These are phyloP conservation scores for Meganola albula DNA, from an alignment of 2,888 invertebrate genomes.

Conservation along the genomic window DNA sequence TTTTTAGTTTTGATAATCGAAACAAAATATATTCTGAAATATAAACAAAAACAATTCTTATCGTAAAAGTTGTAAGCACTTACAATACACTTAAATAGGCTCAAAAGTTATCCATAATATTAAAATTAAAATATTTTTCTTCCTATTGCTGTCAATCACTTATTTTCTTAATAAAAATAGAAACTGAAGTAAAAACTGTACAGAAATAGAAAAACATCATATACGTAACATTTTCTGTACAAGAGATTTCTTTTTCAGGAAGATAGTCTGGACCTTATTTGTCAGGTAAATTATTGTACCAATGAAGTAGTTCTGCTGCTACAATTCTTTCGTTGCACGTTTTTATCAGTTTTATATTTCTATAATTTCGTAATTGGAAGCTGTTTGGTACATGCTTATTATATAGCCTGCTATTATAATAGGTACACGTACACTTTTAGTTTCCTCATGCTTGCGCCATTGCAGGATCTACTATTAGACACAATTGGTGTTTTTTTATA, in stretches of 20 bases:
- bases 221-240: not conserved
- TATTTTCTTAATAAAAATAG: not conserved
- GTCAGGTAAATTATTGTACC: slow-evolving; percentile 5
- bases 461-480: not conserved
- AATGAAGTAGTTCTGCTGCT: slow-evolving; percentile 5
- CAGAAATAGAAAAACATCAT: not conserved
- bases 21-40: not conserved
- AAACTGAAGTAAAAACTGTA: not conserved
- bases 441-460: not conserved
- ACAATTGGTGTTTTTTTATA: not conserved
- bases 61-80: not conserved
- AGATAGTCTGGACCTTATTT: slow-evolving; percentile 5
- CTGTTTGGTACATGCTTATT: not conserved
- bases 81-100: not conserved
- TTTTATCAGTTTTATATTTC: slow-evolving; percentile 5
- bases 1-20: not conserved
- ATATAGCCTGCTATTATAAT: not conserved
- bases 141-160: not conserved
- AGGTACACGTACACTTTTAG: not conserved
- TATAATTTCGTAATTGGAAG: slow-evolving; percentile 3
- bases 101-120: not conserved
- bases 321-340: slow-evolving; percentile 5
- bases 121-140: not conserved
- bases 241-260: slow-evolving; percentile 3
- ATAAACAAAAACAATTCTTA: not conserved